Base-by-base conservation (phyloP, 2,888 invertebrate genomes). In the Stictocephala bisonia region DNA sequence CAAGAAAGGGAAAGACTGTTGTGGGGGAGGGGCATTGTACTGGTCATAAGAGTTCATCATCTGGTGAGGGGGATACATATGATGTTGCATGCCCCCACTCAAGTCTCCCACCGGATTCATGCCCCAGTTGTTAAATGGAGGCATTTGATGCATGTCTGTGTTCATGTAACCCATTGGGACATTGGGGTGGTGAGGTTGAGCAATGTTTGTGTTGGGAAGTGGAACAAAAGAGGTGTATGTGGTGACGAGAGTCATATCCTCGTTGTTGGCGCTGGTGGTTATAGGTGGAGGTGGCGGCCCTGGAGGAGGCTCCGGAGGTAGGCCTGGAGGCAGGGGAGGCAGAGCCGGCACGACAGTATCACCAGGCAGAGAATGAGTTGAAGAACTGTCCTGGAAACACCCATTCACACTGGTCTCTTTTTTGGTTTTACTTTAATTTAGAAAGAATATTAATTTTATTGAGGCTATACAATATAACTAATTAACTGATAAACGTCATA, bases 331-430 rank as follows among this genome's bases (percentile, higher is more conserved):
- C 64, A 64, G 27, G 26, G 64, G 64, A 26, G 64, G 64, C 64
- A 64, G 44, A 9, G 44, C 44, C 4, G 44, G 44, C 15, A n/a
- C 15, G 7, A 44, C 26, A 41, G 44, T 22, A 1, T 35, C 60
- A 27, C 1, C 20, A 3, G 29, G 26, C 44, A n/a, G n/a, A n/a
- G n/a, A n/a, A n/a, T n/a, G n/a, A n/a, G n/a, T n/a, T n/a, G n/a
- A n/a, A 24, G 64, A 64, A 64, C 64, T 64, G 64, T 44, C 64
- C 64, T 64, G 64, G 2, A 64, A 64, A 64, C n/a, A n/a, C n/a
- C n/a, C n/a, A n/a, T n/a, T n/a, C n/a, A n/a, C n/a, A n/a, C n/a
- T n/a, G n/a, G n/a, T n/a, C n/a, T n/a, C n/a, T n/a, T n/a, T n/a
- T n/a, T n/a, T n/a, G n/a, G n/a, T n/a, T n/a, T n/a, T n/a, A n/a